phyloP scores from a whole-genome alignment of 30 jellyfish, hydroid and myxozoan species.

The Pelagia noctiluca region DNA sequence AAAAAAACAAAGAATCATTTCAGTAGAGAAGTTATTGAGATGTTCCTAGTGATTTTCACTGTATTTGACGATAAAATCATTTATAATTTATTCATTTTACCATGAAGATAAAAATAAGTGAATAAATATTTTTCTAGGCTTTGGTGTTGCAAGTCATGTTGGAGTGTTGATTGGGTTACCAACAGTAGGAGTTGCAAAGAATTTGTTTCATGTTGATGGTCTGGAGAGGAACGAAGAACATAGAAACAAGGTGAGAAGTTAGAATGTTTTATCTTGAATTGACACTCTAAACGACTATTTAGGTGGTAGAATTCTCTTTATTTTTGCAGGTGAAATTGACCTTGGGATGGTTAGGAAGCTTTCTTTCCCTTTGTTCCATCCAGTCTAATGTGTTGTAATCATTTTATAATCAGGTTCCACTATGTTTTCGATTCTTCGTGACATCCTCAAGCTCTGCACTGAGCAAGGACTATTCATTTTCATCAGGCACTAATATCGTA shows the following conservation, averaged over 20 bases:
- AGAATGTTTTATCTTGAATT: no score
- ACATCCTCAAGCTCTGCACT: no score
- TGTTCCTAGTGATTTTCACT: no score
- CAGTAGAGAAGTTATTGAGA: no score
- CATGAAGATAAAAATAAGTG: no score
- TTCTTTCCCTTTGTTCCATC: neutral
- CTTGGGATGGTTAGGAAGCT: neutral
- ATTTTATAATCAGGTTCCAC: no score
- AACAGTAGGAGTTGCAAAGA: conserved; percentile 97
- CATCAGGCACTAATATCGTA: no score
- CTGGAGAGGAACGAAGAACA: conserved; percentile 60
- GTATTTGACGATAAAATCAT: no score
- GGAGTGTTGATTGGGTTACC: conserved; percentile 87
- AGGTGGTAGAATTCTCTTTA: neutral
- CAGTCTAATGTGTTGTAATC: neutral
- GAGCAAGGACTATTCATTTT: no score
- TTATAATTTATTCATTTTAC: no score
- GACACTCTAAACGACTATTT: neutral
- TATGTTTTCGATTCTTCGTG: no score
- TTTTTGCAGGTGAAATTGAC: neutral
- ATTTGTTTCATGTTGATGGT: conserved; percentile 89
- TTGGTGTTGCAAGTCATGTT: conserved; percentile 96
- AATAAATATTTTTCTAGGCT: conserved; percentile 53
- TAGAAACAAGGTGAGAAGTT: conserved; percentile 40
- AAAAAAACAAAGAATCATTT: no score